A percentile compares a stretch with the other conserved stretches of the same genome.
Conservation (phyloP, 2,797 vertebrate species). For the Agapornis canus region DNA sequence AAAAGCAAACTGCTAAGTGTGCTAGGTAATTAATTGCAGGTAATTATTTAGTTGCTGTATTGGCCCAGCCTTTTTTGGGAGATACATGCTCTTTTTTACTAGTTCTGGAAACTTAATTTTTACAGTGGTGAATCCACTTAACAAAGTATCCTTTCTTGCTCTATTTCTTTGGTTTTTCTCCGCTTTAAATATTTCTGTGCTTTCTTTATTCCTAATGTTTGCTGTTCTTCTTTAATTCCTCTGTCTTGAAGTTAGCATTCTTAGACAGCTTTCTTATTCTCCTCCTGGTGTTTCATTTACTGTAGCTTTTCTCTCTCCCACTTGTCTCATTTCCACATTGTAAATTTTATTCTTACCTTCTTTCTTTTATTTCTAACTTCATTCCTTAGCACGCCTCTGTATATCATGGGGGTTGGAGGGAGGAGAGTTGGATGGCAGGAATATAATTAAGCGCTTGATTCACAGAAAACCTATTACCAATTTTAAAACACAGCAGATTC, state of each 20-base stretch:
- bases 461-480: background rate
- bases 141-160: background rate
- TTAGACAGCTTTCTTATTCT: background rate
- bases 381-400: background rate
- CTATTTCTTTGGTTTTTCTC: background rate
- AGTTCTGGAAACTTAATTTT: background rate
- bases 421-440: background rate
- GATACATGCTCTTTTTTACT: background rate
- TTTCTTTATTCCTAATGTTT: background rate
- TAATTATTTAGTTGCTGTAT: background rate
- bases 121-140: background rate
- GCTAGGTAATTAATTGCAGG: background rate
- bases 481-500: background rate
- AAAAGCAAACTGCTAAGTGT: background rate
- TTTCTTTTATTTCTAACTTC: background rate
- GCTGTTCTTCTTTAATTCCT: background rate
- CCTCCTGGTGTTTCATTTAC: background rate
- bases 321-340: background rate
- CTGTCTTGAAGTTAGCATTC: background rate
- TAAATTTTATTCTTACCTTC: background rate
- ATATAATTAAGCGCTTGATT: background rate
- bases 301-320: background rate
- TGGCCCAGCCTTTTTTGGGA: background rate
- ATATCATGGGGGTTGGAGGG: background rate
- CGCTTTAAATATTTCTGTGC: background rate